Evolutionary conservation across 2,888 invertebrate genomes (phyloP), one percentile per base, ranked within the genome.

Genomic region (Spisula solida): DNA sequence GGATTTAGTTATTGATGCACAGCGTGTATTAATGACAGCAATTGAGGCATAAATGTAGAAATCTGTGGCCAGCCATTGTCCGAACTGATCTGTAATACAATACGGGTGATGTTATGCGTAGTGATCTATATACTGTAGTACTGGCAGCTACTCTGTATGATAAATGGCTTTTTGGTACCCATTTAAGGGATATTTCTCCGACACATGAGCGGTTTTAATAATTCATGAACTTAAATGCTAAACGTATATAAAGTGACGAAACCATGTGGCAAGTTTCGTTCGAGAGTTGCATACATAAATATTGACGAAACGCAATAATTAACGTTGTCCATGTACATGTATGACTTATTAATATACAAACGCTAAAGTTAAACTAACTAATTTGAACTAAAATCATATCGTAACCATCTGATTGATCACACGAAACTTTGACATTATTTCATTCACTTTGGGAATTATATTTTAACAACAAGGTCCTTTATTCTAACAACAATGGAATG

Each of bases 1-100:
- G 75, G 75, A 5, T 34, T 75, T 75, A 75, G 75, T 34, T 75
- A 34, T 31, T 75, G 31, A 75, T 75, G 31, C 75, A 18, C 75
- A 75, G 75, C 75, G 34, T 75, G 75, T 75, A 75, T 75, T 75
- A 75, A 75, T 75, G 75, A 34, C 75, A 75, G 34, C 75, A 75
- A 75, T 75, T 75, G 75, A 6, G 25, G 16, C 34, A 34, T 31
- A 34, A 75, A 75, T 75, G 75, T 75, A 75, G 14, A 31, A 75
- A 25, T 25, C 34, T 6, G 18, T 16, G 34, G 34, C 16, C 34
- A 34, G 0, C 75, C 16, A 75, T 75, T 75, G 75, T 75, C 75
- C 75, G 75, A 16, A 16, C 75, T 16, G 31, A n/a, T 66, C 60
- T 66, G 60, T 66, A 66, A 25, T 25, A 66, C 25, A 66, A 66